Evolutionary conservation across 2,888 invertebrate species (phyloP).

Genomic region (Altica lythri): DNA sequence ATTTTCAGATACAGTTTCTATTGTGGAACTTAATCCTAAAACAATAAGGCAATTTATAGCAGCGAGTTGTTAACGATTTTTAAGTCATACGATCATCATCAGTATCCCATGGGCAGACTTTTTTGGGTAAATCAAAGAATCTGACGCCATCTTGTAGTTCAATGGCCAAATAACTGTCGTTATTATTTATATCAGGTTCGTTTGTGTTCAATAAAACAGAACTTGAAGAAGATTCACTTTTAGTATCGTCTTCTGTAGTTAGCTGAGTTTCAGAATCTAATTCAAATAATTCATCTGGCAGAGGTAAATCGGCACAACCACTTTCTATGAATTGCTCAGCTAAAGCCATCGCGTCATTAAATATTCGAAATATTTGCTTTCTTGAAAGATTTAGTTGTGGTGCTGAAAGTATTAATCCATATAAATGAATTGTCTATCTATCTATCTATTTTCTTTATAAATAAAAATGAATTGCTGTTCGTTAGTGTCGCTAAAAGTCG

Average conservation of each 20-base stretch:
- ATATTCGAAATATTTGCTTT: slow-evolving; percentile 48
- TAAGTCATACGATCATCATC: slow-evolving; percentile 36
- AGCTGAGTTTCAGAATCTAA: slow-evolving; percentile 22
- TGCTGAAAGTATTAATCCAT: slow-evolving; percentile 38
- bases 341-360: slow-evolving; percentile 49
- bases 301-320: slow-evolving; percentile 43
- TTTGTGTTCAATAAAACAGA: slow-evolving; percentile 1
- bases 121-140: slow-evolving; percentile 39
- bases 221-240: slow-evolving; percentile 24
- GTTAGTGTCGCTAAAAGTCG: no score
- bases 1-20: slow-evolving; percentile 37
- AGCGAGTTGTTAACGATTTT: no score
- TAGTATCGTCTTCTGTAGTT: slow-evolving; percentile 11
- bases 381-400: slow-evolving; percentile 45
- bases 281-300: slow-evolving; percentile 46
- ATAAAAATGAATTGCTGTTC: no score
- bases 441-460: no score
- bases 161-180: slow-evolving; percentile 39
- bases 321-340: slow-evolving; percentile 50
- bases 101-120: slow-evolving; percentile 32
- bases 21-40: slow-evolving; percentile 34
- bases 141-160: slow-evolving; percentile 31
- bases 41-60: no score
- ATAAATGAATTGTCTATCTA: no score
- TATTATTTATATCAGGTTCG: background rate